These are phyloP conservation scores for Slavum lentiscoides DNA, from an alignment of 2,888 invertebrate genomes.

Conservation along the genomic window DNA sequence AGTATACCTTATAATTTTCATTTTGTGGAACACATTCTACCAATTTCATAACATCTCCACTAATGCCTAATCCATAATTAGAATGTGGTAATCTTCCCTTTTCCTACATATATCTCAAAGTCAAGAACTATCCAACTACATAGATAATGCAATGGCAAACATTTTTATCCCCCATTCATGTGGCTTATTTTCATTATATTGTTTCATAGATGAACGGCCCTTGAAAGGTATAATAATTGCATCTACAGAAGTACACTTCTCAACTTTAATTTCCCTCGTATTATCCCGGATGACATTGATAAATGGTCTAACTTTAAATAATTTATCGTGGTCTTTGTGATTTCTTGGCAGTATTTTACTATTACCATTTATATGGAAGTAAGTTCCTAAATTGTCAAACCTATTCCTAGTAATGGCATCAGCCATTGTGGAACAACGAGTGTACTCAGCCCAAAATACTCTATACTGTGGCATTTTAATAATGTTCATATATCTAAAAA, in stretches of 20 bases:
- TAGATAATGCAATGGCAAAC: neutral
- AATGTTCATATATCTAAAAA: conserved; percentile 8
- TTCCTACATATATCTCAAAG: conserved; percentile 28
- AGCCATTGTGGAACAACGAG: neutral
- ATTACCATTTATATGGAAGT: conserved; percentile 13
- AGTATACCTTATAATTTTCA: conserved; percentile 12
- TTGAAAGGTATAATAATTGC: conserved; percentile 18
- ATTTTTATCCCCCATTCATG: conserved; percentile 24
- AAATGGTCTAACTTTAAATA: conserved; percentile 8
- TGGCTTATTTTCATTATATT: conserved; percentile 20
- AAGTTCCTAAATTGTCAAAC: neutral
- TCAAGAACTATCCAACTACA: conserved; percentile 57
- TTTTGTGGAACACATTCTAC: neutral
- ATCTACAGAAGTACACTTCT: neutral
- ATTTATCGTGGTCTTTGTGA: conserved; percentile 21
- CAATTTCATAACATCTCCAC: neutral
- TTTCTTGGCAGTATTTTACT: neutral
- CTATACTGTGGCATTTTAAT: conserved; percentile 16
- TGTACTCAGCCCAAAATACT: conserved; percentile 10
- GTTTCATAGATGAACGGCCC: conserved; percentile 46
- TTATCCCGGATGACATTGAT: neutral
- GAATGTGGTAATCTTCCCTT: neutral
- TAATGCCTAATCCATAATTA: neutral
- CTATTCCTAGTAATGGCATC: conserved; percentile 8
- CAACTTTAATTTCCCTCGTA: neutral